Conservation (phyloP, 2,888 invertebrate genomes). For the Cantharis nigra region DNA sequence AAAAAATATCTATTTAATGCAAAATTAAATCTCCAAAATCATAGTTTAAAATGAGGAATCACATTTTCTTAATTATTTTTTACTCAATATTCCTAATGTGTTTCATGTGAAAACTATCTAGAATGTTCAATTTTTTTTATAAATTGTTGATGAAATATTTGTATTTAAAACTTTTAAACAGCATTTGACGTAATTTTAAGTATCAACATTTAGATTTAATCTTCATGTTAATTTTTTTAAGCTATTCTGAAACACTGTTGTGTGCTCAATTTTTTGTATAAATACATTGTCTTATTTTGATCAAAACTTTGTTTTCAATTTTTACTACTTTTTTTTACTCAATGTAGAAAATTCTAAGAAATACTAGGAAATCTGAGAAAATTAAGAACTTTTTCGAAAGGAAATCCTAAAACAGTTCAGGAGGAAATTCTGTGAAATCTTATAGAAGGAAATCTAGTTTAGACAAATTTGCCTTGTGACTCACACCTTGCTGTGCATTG, state of each 20-base stretch:
- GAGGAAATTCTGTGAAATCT: too few species aligned
- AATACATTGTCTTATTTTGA: neutral
- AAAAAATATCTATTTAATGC: neutral
- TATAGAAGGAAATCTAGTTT: too few species aligned
- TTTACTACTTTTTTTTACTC: too few species aligned
- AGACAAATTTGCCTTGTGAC: too few species aligned
- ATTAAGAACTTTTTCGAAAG: too few species aligned
- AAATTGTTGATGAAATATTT: conserved; percentile 4
- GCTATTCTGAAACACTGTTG: conserved; percentile 4
- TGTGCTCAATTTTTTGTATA: conserved; percentile 12
- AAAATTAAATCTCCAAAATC: neutral
- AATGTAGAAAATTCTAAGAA: too few species aligned
- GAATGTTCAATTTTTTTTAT: neutral
- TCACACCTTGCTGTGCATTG: too few species aligned
- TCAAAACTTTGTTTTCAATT: too few species aligned
- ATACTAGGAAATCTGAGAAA: too few species aligned
- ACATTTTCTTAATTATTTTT: neutral
- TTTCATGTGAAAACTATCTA: neutral
- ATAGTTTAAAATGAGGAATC: neutral
- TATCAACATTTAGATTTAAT: conserved; percentile 5
- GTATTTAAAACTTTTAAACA: conserved; percentile 5
- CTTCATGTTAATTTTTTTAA: conserved; percentile 8
- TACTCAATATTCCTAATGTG: neutral
- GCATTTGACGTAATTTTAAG: conserved; percentile 16
- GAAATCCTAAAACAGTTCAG: too few species aligned